Evolutionary conservation across 2,113 vertebrate genomes (phyloP).

Genomic region (Aspiorhynchus laticeps): DNA sequence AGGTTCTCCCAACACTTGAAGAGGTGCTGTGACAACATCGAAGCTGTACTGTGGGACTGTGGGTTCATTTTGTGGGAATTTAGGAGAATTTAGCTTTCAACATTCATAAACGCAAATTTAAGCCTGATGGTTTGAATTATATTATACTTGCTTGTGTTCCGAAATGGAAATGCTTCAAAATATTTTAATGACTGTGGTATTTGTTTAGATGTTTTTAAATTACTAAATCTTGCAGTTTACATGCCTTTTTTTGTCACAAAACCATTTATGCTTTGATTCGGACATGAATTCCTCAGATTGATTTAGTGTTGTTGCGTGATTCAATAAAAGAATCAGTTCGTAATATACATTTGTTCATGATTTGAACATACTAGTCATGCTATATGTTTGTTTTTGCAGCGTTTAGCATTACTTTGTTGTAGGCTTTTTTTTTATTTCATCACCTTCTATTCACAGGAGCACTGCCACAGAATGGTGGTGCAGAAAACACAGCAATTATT

Average conservation of each 20-base stretch:
- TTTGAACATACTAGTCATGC: not conserved
- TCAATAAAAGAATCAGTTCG: not conserved
- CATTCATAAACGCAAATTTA: not conserved
- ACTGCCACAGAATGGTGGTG: slow-evolving; percentile 13
- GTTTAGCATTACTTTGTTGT: not conserved
- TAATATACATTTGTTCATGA: not conserved
- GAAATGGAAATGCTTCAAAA: not conserved
- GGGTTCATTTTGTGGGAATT: not conserved
- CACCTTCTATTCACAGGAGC: not conserved
- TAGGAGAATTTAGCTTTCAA: not conserved
- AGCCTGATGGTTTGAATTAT: not conserved
- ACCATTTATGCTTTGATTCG: not conserved
- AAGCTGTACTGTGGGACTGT: not conserved
- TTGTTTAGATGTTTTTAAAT: not conserved
- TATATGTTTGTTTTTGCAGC: not conserved
- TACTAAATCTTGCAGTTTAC: not conserved
- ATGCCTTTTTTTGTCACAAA: not conserved
- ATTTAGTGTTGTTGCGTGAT: not conserved
- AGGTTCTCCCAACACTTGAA: slow-evolving; percentile 73
- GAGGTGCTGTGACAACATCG: slow-evolving; percentile 29
- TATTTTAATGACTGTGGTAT: not conserved
- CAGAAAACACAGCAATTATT: not conserved
- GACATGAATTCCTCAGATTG: not conserved
- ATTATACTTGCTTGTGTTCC: not conserved
- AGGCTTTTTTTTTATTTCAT: not conserved